Conservation (phyloP, 2,113 vertebrate genomes). For the Podilymbus podiceps region DNA sequence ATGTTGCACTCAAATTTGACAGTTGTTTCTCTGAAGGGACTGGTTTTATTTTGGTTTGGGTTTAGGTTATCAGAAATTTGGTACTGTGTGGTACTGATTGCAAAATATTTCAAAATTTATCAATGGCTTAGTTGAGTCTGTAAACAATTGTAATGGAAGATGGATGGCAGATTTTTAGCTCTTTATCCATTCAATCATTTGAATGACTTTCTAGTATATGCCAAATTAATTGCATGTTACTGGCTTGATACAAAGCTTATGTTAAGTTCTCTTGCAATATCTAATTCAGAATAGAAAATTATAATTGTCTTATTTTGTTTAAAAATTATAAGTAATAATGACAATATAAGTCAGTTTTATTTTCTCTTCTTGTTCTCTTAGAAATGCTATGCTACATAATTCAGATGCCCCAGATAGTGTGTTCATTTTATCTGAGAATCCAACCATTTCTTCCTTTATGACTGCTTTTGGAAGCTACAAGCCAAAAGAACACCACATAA, state of each 20-base stretch:
- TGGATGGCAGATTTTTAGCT: neutral
- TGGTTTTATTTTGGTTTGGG: neutral
- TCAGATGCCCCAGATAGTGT: neutral
- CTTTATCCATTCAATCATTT: neutral
- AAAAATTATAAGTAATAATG: neutral
- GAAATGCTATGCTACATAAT: neutral
- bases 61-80: neutral
- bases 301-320: neutral
- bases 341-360: neutral
- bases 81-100: neutral
- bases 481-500: neutral
- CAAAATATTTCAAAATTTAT: no score
- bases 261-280: neutral
- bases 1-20: neutral
- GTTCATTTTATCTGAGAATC: neutral
- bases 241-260: neutral
- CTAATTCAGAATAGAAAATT: neutral
- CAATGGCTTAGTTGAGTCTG: neutral
- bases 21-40: neutral
- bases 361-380: neutral
- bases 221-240: neutral
- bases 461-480: neutral
- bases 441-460: neutral
- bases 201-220: neutral
- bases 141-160: neutral